Conservation (phyloP, 2,888 invertebrate genomes). For the Pollenia amentaria region DNA sequence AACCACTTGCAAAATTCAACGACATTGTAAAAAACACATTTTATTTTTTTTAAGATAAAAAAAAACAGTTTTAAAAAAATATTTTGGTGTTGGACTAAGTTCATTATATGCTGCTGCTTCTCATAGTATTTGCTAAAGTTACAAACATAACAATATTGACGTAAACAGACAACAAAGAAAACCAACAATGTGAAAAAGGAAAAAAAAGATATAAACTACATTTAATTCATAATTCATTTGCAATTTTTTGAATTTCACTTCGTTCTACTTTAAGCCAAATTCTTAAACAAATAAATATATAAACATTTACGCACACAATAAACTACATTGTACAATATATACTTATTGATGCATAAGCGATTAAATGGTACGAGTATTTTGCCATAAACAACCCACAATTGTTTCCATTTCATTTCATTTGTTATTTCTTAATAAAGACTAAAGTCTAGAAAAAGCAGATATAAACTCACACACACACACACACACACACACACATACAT, state of each 20-base stretch:
- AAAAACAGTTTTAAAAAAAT: not conserved
- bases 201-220: not conserved
- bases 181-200: not conserved
- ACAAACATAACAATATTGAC: not conserved
- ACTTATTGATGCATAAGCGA: too few species aligned
- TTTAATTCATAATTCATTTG: constrained; percentile 6
- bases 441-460: not conserved
- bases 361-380: not conserved
- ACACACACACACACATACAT: not conserved
- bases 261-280: not conserved
- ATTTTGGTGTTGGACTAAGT: not conserved
- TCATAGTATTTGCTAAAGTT: not conserved
- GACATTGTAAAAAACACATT: not conserved
- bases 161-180: not conserved
- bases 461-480: not conserved
- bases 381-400: constrained; percentile 12
- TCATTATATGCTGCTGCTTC: not conserved
- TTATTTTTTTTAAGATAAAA: too few species aligned
- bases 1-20: not conserved
- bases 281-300: not conserved
- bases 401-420: constrained; percentile 31
- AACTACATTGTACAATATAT: too few species aligned
- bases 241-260: not conserved
- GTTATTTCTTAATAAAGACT: constrained; percentile 26
- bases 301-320: not conserved